These are phyloP conservation scores for Leuciscus waleckii DNA, from an alignment of 2,797 vertebrate species.

Conservation along the genomic window DNA sequence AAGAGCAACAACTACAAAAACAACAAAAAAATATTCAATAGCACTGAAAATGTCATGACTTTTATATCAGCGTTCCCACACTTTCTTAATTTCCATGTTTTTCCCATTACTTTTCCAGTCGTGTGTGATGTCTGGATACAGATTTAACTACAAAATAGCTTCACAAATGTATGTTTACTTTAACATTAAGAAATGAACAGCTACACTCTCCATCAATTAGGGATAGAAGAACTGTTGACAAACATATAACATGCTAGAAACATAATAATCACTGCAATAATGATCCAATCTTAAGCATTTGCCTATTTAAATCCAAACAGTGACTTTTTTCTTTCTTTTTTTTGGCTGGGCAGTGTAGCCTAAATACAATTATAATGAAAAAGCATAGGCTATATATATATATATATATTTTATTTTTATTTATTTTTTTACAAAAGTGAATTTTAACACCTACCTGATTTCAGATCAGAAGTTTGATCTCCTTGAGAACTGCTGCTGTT, in stretches of 20 bases:
- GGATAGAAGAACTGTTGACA: too few species aligned
- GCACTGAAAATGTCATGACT: background rate
- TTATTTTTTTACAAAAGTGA: too few species aligned
- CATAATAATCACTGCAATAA: background rate
- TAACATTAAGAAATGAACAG: background rate
- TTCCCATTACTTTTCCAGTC: background rate
- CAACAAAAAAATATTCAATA: background rate
- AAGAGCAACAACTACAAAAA: background rate
- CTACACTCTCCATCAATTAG: too few species aligned
- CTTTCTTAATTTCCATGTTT: background rate
- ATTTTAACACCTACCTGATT: constrained; percentile 44
- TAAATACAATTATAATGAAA: background rate
- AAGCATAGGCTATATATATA: background rate
- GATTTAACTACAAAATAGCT: background rate
- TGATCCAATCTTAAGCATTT: background rate
- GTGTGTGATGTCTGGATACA: background rate
- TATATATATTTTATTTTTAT: too few species aligned
- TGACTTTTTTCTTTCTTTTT: too few species aligned
- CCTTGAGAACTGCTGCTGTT: constrained; percentile 55
- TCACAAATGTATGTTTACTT: background rate
- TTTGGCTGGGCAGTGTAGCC: background rate
- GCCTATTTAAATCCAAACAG: too few species aligned
- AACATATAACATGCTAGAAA: background rate
- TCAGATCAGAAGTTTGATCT: constrained; percentile 30
- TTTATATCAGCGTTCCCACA: background rate